Base-by-base conservation (phyloP, 2,888 invertebrate species). In the Bombylius discolor region DNA sequence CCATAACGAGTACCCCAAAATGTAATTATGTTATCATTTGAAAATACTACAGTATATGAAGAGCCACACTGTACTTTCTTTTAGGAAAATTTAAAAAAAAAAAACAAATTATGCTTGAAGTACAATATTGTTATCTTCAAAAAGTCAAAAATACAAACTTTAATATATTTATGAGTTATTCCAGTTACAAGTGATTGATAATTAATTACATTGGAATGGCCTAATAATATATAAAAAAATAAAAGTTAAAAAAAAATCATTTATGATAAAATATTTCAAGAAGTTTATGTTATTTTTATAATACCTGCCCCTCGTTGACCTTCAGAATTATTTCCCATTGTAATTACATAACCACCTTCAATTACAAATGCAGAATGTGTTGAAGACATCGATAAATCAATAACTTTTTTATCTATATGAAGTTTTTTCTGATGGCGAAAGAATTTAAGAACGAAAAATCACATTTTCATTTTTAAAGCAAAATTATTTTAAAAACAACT, bases 1-100 rank as follows among this genome's bases (percentile, higher is more conserved):
- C 74, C 74, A 63, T 75, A 74, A 14, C 75, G 70, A 6, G 79
- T 78, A 31, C 87, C 87, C 85, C 86, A 87, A 65, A 85, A 81
- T 61, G 82, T 81, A 9, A 87, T 71, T 33, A 82, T 79, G 67
- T 85, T 83, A 60, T 83, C 80, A 47, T 78, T 74, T 2, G 84
- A 83, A 5, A 78, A 78, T 9, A 80, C 81, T n/a, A 83, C 74
- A 1, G 84, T 82, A 67, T 80, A 85, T 32, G 80, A 79, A 34
- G 80, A 78, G 13, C 82, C 84, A 68, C 83, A 84, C 60, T 78
- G 76, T 11, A 82, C 78, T 67, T 76, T 78, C 83, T 85, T 67
- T 44, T 67, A 63, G 11, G 12, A 55, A 59, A 64, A 36, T 58
- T 31, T 32, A 39, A 52, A 47, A 36, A 42, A 52, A 47, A 23